A percentile compares a stretch with the other conserved stretches of the same genome.
These are phyloP conservation scores for Sebastes cheni DNA, from an alignment of 2,797 vertebrate genomes.

Conservation along the genomic window DNA sequence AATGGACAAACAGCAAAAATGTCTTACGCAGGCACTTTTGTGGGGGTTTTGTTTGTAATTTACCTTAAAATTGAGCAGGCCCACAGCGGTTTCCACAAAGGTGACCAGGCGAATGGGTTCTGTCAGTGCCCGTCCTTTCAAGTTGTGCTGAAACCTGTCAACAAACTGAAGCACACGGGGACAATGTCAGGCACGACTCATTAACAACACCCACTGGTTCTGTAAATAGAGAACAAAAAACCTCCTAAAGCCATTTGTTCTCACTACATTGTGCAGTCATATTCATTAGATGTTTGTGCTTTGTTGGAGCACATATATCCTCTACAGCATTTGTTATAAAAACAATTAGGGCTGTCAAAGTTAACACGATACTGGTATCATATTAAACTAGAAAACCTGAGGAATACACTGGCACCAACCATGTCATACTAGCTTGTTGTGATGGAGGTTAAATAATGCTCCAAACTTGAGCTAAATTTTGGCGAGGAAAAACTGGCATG, in stretches of 20 bases:
- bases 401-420: too few species aligned
- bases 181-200: conserved; percentile 63
- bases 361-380: too few species aligned
- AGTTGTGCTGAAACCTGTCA: conserved; percentile 91
- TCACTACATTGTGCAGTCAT: neutral
- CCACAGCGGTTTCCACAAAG: conserved; percentile 98
- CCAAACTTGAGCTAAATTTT: too few species aligned
- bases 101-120: conserved; percentile 96
- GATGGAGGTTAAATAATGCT: too few species aligned
- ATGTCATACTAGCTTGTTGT: too few species aligned
- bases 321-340: neutral
- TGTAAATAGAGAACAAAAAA: conserved; percentile 37
- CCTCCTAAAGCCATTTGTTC: conserved; percentile 47
- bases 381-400: too few species aligned
- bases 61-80: conserved; percentile 99
- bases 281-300: neutral
- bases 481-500: too few species aligned
- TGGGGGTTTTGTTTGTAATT: conserved; percentile 70
- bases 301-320: neutral
- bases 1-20: conserved; percentile 60
- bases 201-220: conserved; percentile 64
- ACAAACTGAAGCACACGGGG: conserved; percentile 90
- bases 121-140: conserved; percentile 91
- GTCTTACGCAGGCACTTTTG: conserved; percentile 71
- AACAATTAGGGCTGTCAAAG: neutral